Evolutionary conservation across 2,888 invertebrate species (phyloP), one percentile per base, ranked within the genome.

Genomic region (Dasypolia templi): DNA sequence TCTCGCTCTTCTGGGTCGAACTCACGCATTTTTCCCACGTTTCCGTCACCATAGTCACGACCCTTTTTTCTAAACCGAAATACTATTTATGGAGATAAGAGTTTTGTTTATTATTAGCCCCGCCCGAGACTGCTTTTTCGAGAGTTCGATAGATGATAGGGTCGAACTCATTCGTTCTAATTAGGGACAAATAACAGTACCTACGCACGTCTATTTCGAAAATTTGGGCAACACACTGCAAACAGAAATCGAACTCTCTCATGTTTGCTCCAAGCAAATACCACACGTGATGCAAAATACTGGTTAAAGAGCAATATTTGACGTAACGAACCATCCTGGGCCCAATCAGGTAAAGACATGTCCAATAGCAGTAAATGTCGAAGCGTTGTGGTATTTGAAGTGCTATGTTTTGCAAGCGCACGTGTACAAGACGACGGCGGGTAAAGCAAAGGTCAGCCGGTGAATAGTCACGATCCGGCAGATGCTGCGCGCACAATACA

Each of bases 391-490:
- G 87, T 88, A 89, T 91, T 91, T 87, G 84, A 87, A 87, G 83
- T 85, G 78, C 82, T 66, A 86, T 85, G 81, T 92, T 92, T 91
- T 87, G 91, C 89, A 90, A 92, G 86, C 86, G 91, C 93, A 93
- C 93, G 92, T 93, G 94, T 91, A 90, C 83, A 84, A 83, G 87
- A 83, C 86, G 82, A 83, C 87, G 82, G 85, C 82, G 87, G 86
- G 84, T 89, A 94, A 94, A 95, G 84, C 89, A 94, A 94, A 95
- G 95, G 94, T 95, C 94, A 93, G 82, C 87, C 86, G 86, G 81
- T 93, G 93, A 94, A 95, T 94, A 93, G 92, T 92, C 83, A 88
- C 85, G 83, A 88, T 83, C 72, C 56, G 91, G 92, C 95, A 95
- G 94, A 94, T 95, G 95, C 91, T 89, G 76, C 84, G 67, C 61